Evolutionary conservation across 1,140 invertebrate species (phyloP).

Genomic region (Papilio dardanus): DNA sequence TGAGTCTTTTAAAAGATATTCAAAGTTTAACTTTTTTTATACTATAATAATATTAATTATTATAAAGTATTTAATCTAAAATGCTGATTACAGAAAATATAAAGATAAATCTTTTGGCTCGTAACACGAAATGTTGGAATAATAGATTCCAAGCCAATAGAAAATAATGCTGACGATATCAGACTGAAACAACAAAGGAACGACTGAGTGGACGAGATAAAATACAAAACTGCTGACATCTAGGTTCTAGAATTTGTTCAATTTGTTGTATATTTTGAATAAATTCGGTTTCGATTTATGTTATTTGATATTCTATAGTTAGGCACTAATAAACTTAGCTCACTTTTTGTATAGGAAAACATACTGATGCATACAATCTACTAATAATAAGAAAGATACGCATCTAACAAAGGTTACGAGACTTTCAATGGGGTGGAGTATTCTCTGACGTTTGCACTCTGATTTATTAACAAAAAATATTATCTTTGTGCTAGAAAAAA

Average conservation of each 20-base stretch:
- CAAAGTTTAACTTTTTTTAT: no score
- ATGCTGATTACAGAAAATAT: background rate
- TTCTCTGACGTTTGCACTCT: no score
- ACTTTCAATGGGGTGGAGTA: no score
- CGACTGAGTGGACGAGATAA: slow-evolving; percentile 29
- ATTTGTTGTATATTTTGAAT: background rate
- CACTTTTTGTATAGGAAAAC: no score
- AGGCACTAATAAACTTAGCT: no score
- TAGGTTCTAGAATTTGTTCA: background rate
- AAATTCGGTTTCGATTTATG: background rate
- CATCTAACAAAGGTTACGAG: no score
- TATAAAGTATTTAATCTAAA: background rate
- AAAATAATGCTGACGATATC: slow-evolving; percentile 26
- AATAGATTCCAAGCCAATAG: background rate
- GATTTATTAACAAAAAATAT: no score
- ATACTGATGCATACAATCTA: no score
- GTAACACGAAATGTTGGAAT: background rate
- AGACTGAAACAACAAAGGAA: slow-evolving; percentile 23
- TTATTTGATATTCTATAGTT: background rate
- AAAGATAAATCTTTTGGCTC: background rate
- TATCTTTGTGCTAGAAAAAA: no score
- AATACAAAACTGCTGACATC: background rate
- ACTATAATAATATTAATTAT: no score
- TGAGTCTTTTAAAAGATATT: no score
- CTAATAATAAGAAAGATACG: no score